A percentile compares a stretch with the other conserved stretches of the same genome.
phyloP scores from a whole-genome alignment of 2,888 invertebrate genomes.

The Calameuta filiformis region DNA sequence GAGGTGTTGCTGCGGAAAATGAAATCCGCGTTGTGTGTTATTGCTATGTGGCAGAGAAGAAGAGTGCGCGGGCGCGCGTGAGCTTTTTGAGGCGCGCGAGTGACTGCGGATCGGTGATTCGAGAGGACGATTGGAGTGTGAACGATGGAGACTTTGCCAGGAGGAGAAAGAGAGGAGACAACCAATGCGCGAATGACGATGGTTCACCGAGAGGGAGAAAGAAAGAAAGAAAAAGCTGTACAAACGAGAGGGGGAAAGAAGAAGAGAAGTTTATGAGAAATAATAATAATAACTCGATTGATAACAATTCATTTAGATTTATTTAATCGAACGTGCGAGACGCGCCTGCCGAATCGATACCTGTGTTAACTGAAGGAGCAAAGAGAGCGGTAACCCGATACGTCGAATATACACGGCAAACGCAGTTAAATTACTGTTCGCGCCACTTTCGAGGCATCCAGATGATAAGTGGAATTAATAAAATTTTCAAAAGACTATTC shows the following conservation, averaged over 20 bases:
- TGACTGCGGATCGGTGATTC: slow-evolving; percentile 6
- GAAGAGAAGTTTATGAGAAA: background rate
- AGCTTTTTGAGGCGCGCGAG: background rate
- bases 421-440: background rate
- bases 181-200: slow-evolving; percentile 4
- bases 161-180: slow-evolving; percentile 11
- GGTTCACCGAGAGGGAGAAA: background rate
- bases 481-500: background rate
- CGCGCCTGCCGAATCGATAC: background rate
- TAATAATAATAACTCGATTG: background rate
- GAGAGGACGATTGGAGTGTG: slow-evolving; percentile 33
- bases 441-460: background rate
- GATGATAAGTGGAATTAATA: background rate
- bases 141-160: slow-evolving; percentile 18
- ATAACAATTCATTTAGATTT: background rate
- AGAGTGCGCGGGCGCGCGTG: background rate
- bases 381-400: background rate
- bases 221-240: background rate
- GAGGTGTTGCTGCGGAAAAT: no score
- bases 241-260: background rate
- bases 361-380: background rate
- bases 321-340: background rate
- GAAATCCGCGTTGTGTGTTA: slow-evolving; percentile 13
- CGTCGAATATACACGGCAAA: background rate
- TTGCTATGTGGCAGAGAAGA: background rate